A percentile compares a stretch with the other conserved stretches of the same genome.
Evolutionary conservation across 2,113 vertebrate species (phyloP).

Genomic region (Naja naja): DNA sequence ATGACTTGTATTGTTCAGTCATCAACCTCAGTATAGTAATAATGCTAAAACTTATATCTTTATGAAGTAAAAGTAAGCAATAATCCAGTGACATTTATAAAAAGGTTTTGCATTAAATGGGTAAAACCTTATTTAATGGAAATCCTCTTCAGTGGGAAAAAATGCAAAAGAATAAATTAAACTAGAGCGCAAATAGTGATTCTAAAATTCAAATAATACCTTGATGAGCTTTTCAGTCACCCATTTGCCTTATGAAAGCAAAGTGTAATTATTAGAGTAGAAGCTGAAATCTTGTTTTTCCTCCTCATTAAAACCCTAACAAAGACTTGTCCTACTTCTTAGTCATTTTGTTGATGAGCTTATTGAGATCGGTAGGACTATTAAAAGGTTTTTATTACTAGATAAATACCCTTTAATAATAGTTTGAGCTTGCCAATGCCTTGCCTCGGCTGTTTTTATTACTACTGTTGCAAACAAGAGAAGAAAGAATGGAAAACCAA

Average conservation of each 20-base stretch:
- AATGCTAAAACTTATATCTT: neutral
- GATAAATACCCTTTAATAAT: slow-evolving; percentile 7
- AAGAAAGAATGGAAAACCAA: neutral
- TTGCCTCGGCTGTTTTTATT: slow-evolving; percentile 15
- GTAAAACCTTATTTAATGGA: neutral
- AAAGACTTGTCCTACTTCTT: neutral
- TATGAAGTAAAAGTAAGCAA: neutral
- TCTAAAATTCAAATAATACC: neutral
- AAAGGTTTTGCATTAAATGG: neutral
- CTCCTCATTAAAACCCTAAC: neutral
- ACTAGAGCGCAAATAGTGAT: neutral
- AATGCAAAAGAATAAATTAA: neutral
- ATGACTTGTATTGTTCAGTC: neutral
- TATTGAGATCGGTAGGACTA: neutral
- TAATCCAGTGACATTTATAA: neutral
- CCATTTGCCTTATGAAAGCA: neutral
- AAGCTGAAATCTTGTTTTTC: neutral
- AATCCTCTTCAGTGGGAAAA: neutral
- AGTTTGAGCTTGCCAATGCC: neutral
- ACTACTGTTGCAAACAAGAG: neutral
- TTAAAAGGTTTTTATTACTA: slow-evolving; percentile 17
- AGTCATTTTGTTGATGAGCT: neutral
- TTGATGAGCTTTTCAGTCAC: neutral
- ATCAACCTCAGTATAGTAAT: neutral
- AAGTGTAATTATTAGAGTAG: neutral